Evolutionary conservation across 2,797 vertebrate genomes (phyloP), one percentile per base, ranked within the genome.

Genomic region (Eulemur rubriventer): DNA sequence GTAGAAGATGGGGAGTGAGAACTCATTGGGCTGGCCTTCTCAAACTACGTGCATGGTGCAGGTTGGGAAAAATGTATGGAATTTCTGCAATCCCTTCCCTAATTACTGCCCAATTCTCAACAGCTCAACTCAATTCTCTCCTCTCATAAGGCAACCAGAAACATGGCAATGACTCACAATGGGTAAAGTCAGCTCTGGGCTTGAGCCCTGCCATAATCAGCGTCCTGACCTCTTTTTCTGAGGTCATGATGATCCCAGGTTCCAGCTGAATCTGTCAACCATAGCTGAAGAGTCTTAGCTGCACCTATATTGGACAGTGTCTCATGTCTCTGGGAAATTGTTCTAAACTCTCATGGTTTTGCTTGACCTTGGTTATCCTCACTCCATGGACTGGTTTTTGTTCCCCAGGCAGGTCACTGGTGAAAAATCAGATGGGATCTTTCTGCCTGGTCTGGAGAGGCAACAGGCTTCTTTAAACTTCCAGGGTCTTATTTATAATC

Each of bases 351-450:
- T 67, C 35, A 0, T 80, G 70, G 3, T 79, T 91, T 95, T 55
- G 59, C 28, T 61, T 35, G 26, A 20, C 55, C 48, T 80, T 94
- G 50, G 61, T 89, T 88, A 96, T 73, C 33, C 59, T 81, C 13
- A 90, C 7, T 69, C 6, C 52, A 94, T 17, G 43, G 20, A 61
- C 5, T 87, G 33, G 4, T 86, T 70, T 81, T 79, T 28, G 73
- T 83, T 91, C 33, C 59, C 28, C 24, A 4, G 38, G 6, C 14
- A 94, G 24, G 55, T 92, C 35, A 72, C 41, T 70, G 16, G 48
- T 67, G 4, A 85, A 76, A 91, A 94, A 70, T 91, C 72, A 82
- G 59, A 59, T 94, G 46, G n/a, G 18, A 93, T 83, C 22, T 95
- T 95, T 93, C 63, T 67, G 7, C 33, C 63, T 67, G 63, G 33